Evolutionary conservation across 2,888 invertebrate genomes (phyloP), one percentile per base, ranked within the genome.

Genomic region (Carabus problematicus): DNA sequence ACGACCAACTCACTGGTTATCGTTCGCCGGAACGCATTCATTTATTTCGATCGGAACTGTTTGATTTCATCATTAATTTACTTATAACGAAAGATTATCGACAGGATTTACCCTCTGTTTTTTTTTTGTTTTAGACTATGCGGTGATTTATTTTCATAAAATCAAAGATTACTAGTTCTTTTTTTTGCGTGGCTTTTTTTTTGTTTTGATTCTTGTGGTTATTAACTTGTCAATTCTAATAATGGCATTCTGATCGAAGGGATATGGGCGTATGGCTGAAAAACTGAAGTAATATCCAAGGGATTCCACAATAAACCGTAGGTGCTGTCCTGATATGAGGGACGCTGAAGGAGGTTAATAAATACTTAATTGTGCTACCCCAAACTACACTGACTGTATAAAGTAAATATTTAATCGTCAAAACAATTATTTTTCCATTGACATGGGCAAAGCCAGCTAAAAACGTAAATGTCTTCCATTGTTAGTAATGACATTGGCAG

Each of bases 21-120:
- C 63, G 45, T 47, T 41, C n/a, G 52, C 47, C 39, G 41, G 41
- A 67, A 67, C 40, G 47, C 58, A 58, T 59, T 59, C 66, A 67
- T 67, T 67, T 67, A 58, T 67, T 67, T 59, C 66, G 49, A 67
- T 67, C 66, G 19, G 40, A 59, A 67, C 66, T 58, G 66, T 67
- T 67, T 67, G 54, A 67, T 58, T 67, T 59, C 66, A 67, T 67
- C 66, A 67, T 67, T 67, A 67, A 67, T 67, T 67, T 67, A 67
- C 66, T 67, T 67, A 67, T 67, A 67, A 59, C 66, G 66, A 52
- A 67, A 67, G 66, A 67, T 67, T 67, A 67, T 67, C 66, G 66
- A 67, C 47, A 45, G 58, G 58, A 47, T 58, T 58, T 66, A 19
- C 59, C 47, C 47, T 67, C 47, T 67, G 49, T 67, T 56, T 54